phyloP scores from a whole-genome alignment of 1,140 invertebrate species.

The Aphis gossypii region DNA sequence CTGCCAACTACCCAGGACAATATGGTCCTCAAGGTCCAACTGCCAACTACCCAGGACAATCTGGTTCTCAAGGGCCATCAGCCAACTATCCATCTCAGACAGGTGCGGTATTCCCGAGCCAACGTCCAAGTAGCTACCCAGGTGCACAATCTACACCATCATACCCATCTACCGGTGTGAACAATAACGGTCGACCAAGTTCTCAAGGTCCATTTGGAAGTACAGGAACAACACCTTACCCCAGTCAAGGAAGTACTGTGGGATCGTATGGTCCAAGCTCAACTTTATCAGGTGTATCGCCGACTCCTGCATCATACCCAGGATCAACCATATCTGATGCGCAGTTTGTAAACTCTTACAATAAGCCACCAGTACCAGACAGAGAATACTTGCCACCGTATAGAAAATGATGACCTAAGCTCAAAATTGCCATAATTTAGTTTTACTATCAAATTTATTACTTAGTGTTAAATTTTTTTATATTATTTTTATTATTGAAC shows the following conservation, averaged over 20 bases:
- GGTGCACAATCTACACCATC: slow-evolving; percentile 61
- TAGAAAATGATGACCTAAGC: slow-evolving; percentile 54
- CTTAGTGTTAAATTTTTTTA: slow-evolving; percentile 24
- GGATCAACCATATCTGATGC: slow-evolving; percentile 51
- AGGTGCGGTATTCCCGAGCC: slow-evolving; percentile 62
- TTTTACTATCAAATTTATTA: slow-evolving; percentile 22
- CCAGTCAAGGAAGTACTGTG: slow-evolving; percentile 14
- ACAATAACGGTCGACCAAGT: slow-evolving; percentile 48
- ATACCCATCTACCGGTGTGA: slow-evolving; percentile 13
- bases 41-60: slow-evolving; percentile 60
- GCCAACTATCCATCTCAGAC: slow-evolving; percentile 62
- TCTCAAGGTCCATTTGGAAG: slow-evolving; percentile 56
- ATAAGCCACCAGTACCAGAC: slow-evolving; percentile 43
- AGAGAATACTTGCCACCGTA: slow-evolving; percentile 62
- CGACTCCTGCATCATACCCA: slow-evolving; percentile 18
- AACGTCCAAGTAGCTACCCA: slow-evolving; percentile 60
- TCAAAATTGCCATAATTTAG: slow-evolving; percentile 55
- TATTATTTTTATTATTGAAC: slow-evolving; percentile 31
- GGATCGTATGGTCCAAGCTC: slow-evolving; percentile 39
- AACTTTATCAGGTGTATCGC: not conserved
- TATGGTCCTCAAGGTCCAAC: slow-evolving; percentile 61
- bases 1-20: slow-evolving; percentile 60
- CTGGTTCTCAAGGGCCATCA: slow-evolving; percentile 62
- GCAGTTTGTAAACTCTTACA: slow-evolving; percentile 46
- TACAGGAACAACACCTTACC: slow-evolving; percentile 27